These are phyloP conservation scores for Calliopum simillimum DNA, from an alignment of 2,888 invertebrate species.

Conservation along the genomic window DNA sequence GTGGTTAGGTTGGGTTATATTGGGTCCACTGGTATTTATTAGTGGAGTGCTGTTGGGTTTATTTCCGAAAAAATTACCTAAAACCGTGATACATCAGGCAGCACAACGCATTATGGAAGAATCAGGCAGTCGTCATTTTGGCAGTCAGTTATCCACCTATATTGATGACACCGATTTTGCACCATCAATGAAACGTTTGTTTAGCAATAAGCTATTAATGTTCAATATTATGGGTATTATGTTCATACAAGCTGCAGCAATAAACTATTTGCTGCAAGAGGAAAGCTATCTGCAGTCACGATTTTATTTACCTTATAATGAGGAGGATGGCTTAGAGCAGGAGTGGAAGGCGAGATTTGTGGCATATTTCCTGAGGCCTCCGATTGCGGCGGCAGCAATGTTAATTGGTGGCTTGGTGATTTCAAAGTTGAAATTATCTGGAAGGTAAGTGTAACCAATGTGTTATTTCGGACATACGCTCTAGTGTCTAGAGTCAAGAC, in stretches of 20 bases:
- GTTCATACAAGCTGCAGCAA: constrained; percentile 69
- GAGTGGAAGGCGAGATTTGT: constrained; percentile 70
- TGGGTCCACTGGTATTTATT: constrained; percentile 67
- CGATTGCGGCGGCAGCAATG: constrained; percentile 70
- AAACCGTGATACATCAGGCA: constrained; percentile 70
- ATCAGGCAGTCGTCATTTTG: constrained; percentile 52
- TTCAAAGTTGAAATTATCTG: constrained; percentile 68
- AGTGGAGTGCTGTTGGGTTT: constrained; percentile 69
- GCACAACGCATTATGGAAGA: constrained; percentile 71
- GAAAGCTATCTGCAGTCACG: constrained; percentile 72
- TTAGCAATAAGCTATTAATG: constrained; percentile 71
- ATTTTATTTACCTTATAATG: constrained; percentile 70
- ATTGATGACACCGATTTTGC: constrained; percentile 67
- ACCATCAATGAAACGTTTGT: constrained; percentile 68
- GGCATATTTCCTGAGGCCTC: constrained; percentile 70
- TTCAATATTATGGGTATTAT: constrained; percentile 69
- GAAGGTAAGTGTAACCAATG: constrained; percentile 57
- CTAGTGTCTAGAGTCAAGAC: too few species aligned
- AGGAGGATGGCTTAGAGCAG: constrained; percentile 69
- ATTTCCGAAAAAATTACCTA: constrained; percentile 71
- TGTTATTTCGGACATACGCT: not conserved
- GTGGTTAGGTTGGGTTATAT: constrained; percentile 70
- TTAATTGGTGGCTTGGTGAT: constrained; percentile 71
- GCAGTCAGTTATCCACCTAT: constrained; percentile 60
- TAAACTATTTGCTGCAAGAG: constrained; percentile 71